phyloP scores from a whole-genome alignment of 2,113 vertebrate genomes.

The Dromaius novaehollandiae region DNA sequence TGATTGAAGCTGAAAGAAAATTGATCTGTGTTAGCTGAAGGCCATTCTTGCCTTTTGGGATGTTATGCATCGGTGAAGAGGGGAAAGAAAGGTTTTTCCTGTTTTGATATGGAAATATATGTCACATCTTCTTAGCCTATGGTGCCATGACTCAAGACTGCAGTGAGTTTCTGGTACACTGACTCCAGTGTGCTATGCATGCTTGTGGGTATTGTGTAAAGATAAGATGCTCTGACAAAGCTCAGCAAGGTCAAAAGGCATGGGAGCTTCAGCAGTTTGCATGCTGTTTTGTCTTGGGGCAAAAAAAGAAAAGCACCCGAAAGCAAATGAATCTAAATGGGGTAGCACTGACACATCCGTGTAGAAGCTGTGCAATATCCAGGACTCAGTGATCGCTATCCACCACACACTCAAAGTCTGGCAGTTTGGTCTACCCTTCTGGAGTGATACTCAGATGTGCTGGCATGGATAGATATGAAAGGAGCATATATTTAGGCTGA shows the following conservation, averaged over 20 bases:
- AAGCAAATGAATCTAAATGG: conserved; percentile 32
- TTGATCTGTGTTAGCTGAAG: conserved; percentile 76
- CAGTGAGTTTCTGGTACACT: conserved; percentile 49
- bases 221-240: conserved; percentile 70
- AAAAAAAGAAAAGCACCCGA: background rate
- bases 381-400: background rate
- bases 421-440: background rate
- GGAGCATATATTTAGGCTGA: background rate
- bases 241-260: conserved; percentile 67
- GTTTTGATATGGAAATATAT: conserved; percentile 76
- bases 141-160: conserved; percentile 66
- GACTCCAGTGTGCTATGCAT: conserved; percentile 53
- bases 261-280: conserved; percentile 54
- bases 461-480: background rate
- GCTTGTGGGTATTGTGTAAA: conserved; percentile 60
- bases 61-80: conserved; percentile 67
- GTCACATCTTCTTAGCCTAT: conserved; percentile 72
- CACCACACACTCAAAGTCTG: background rate
- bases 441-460: background rate
- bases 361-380: background rate
- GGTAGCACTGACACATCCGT: background rate
- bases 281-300: conserved; percentile 20
- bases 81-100: conserved; percentile 70
- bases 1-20: conserved; percentile 75
- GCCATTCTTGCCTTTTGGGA: conserved; percentile 77